phyloP scores from a whole-genome alignment of 2,113 vertebrate species.

The Tachycineta bicolor region DNA sequence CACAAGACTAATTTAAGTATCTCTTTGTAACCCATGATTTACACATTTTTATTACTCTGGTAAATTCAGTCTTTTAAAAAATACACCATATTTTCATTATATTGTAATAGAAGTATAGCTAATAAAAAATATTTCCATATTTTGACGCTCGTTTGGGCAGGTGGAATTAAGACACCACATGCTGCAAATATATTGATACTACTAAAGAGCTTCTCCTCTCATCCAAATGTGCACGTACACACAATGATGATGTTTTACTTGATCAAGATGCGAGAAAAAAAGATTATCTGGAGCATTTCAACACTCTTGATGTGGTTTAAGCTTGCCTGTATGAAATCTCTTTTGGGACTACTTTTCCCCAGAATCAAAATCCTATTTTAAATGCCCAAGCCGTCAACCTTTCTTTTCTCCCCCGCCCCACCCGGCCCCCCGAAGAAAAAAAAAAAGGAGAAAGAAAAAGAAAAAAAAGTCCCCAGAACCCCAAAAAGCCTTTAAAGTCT shows the following conservation, averaged over 20 bases:
- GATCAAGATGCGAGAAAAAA: neutral
- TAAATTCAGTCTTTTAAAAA: neutral
- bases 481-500: neutral
- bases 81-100: neutral
- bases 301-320: neutral
- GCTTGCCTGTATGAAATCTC: neutral
- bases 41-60: neutral
- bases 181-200: neutral
- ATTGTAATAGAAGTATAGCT: neutral
- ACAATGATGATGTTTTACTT: neutral
- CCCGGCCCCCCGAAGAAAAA: no score
- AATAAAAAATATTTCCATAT: neutral
- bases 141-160: neutral
- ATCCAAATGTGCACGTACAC: neutral
- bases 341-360: neutral
- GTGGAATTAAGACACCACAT: neutral
- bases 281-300: neutral
- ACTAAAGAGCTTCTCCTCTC: neutral
- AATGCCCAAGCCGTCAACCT: neutral
- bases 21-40: neutral
- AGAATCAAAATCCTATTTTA: neutral
- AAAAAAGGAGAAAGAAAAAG: no score
- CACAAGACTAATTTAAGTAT: neutral
- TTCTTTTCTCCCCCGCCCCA: neutral
- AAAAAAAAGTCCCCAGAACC: neutral